These are phyloP conservation scores for Meiosimyza platycephala DNA, from an alignment of 2,888 invertebrate genomes.

Conservation along the genomic window DNA sequence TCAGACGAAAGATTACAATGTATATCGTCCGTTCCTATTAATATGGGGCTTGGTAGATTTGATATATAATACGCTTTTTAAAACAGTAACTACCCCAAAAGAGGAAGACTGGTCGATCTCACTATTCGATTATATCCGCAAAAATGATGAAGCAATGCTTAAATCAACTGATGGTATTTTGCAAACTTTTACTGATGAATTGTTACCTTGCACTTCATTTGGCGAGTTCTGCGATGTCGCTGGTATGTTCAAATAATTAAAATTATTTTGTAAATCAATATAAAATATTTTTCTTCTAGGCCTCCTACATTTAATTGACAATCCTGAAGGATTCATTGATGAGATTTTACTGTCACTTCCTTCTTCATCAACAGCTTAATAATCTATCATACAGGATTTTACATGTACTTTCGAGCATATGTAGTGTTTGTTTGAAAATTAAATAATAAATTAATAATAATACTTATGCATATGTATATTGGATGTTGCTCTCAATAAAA, in stretches of 20 bases:
- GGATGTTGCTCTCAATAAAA: no score
- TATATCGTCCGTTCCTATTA: conserved; percentile 88
- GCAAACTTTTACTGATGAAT: conserved; percentile 85
- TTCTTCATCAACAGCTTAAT: conserved; percentile 52
- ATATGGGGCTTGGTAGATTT: conserved; percentile 88
- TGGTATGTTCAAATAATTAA: conserved; percentile 67
- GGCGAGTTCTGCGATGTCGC: conserved; percentile 93
- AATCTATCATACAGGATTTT: not conserved
- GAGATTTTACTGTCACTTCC: conserved; percentile 61
- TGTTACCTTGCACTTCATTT: conserved; percentile 90
- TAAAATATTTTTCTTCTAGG: conserved; percentile 48
- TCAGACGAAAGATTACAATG: conserved; percentile 75
- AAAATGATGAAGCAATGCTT: conserved; percentile 90
- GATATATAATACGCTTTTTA: conserved; percentile 87
- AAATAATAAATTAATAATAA: no score
- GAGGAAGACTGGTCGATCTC: conserved; percentile 91
- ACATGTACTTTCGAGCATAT: no score
- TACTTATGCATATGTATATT: no score
- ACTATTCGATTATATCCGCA: conserved; percentile 92
- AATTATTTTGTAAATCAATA: not conserved
- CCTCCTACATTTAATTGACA: conserved; percentile 63
- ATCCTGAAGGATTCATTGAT: conserved; percentile 63
- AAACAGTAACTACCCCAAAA: conserved; percentile 80
- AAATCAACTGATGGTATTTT: conserved; percentile 89
- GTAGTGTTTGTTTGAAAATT: no score